Conservation (phyloP, 2,888 invertebrate species). For the Dromius quadrimaculatus region DNA sequence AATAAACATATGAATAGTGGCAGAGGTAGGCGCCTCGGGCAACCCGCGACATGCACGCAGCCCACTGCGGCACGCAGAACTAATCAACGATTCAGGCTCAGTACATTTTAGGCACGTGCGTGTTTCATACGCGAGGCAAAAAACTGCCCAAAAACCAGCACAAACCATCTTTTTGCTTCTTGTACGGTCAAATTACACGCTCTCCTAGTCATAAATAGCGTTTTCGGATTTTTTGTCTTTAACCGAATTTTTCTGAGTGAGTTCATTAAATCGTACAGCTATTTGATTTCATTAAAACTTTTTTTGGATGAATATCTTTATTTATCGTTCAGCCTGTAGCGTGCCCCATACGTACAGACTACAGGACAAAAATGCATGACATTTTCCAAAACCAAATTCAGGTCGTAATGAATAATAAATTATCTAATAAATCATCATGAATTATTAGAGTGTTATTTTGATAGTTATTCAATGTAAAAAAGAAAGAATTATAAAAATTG, state of each 20-base stretch:
- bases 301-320: no score
- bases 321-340: no score
- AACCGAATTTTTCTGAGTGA: slow-evolving; percentile 27
- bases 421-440: no score
- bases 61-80: slow-evolving; percentile 29
- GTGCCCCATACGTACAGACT: no score
- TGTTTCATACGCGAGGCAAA: slow-evolving; percentile 10
- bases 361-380: no score
- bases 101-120: slow-evolving; percentile 20
- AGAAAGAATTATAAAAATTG: no score
- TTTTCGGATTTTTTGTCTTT: slow-evolving; percentile 38
- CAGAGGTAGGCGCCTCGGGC: slow-evolving; percentile 30
- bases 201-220: slow-evolving; percentile 33
- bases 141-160: slow-evolving; percentile 19
- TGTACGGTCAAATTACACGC: slow-evolving; percentile 41
- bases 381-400: no score
- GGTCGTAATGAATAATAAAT: no score
- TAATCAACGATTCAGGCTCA: slow-evolving; percentile 10
- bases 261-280: no score
- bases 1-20: slow-evolving; percentile 38
- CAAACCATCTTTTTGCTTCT: slow-evolving; percentile 1
- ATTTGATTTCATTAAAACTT: no score
- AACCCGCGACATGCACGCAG: slow-evolving; percentile 23
- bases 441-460: no score
- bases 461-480: no score